Conservation (phyloP, 1,140 invertebrate species). For the Daktulosphaira vitifoliae region DNA sequence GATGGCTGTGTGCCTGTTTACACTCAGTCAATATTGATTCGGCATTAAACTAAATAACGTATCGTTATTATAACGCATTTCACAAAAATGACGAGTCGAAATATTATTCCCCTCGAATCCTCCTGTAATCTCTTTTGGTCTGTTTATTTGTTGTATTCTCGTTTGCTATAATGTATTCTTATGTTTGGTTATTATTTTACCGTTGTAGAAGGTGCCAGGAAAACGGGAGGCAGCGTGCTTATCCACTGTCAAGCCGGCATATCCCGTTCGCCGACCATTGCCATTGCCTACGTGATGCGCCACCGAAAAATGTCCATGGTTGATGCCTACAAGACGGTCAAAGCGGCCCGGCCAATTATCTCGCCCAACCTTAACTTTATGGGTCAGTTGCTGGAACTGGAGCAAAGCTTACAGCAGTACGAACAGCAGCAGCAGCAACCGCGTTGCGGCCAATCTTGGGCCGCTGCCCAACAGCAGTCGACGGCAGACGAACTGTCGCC, state of each 20-base stretch:
- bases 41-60: not conserved
- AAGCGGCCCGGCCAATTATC: conserved; percentile 77
- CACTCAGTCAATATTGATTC: not conserved
- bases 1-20: not conserved
- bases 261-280: conserved; percentile 86
- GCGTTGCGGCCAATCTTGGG: conserved; percentile 36
- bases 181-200: no score
- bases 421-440: conserved; percentile 35
- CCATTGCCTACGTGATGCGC: conserved; percentile 90
- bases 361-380: conserved; percentile 97
- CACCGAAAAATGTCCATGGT: conserved; percentile 76
- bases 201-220: conserved; percentile 78
- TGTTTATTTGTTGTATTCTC: no score
- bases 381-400: conserved; percentile 83
- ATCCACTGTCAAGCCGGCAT: conserved; percentile 94
- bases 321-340: conserved; percentile 83
- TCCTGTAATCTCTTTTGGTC: no score
- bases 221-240: conserved; percentile 67
- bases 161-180: no score
- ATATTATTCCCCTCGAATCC: no score
- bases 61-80: no score
- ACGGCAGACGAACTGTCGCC: conserved; percentile 48
- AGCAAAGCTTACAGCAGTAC: conserved; percentile 54
- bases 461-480: conserved; percentile 31
- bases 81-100: no score